phyloP scores from a whole-genome alignment of 2,113 vertebrate species.

The Syngnathus floridae region DNA sequence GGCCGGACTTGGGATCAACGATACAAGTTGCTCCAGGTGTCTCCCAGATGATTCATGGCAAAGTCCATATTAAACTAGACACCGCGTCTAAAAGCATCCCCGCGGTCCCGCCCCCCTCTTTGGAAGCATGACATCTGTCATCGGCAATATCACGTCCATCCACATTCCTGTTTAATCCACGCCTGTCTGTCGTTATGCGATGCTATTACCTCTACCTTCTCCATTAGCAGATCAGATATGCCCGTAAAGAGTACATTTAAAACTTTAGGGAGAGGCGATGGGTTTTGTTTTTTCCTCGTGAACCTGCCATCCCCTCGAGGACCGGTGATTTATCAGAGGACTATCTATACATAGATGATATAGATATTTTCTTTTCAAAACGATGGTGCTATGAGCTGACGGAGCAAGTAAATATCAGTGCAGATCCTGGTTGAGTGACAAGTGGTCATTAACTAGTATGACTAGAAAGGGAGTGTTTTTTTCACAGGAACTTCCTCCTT shows the following conservation, averaged over 20 bases:
- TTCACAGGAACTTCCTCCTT: not conserved
- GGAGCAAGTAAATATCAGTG: not conserved
- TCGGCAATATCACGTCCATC: slow-evolving; percentile 46
- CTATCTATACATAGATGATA: not conserved
- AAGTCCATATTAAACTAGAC: slow-evolving; percentile 21
- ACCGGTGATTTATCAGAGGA: not conserved
- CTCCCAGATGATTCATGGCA: slow-evolving; percentile 12
- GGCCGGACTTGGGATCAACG: slow-evolving; percentile 8
- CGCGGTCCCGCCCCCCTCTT: not conserved
- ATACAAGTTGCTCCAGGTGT: slow-evolving; percentile 13
- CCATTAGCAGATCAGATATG: slow-evolving; percentile 41
- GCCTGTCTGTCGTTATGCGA: slow-evolving; percentile 57
- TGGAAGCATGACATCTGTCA: slow-evolving; percentile 27
- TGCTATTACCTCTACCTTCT: slow-evolving; percentile 37
- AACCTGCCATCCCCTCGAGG: slow-evolving; percentile 14
- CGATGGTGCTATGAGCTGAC: not conserved
- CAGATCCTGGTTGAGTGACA: not conserved
- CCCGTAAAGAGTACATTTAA: slow-evolving; percentile 40
- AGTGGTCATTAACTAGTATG: not conserved
- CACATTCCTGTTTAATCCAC: slow-evolving; percentile 49
- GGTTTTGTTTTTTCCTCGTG: slow-evolving; percentile 25
- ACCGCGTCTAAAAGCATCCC: slow-evolving; percentile 13
- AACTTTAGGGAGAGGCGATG: slow-evolving; percentile 17
- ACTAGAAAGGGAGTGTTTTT: not conserved
- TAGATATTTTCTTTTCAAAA: not conserved